phyloP scores from a whole-genome alignment of 2,888 invertebrate genomes.

The Panopea generosa region DNA sequence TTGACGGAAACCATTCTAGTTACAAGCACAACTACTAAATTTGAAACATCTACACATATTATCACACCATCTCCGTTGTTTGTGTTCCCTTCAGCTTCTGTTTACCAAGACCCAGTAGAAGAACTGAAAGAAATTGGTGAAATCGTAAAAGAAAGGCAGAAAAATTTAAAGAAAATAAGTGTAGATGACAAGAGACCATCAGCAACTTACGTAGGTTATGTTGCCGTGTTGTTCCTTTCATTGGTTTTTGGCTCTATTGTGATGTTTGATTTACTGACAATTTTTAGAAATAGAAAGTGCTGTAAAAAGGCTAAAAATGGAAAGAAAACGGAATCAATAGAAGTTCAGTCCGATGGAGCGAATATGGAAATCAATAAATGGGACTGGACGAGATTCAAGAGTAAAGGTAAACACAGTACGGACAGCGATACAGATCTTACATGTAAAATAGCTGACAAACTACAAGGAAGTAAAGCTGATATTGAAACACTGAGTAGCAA shows the following conservation, averaged over 20 bases:
- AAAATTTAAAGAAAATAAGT: constrained; percentile 45
- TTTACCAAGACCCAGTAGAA: constrained; percentile 25
- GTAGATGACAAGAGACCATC: constrained; percentile 51
- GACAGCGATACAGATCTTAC: background rate
- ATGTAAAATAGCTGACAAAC: background rate
- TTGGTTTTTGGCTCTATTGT: constrained; percentile 49
- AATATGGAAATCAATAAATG: background rate
- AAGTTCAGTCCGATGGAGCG: background rate
- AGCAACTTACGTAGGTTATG: constrained; percentile 56
- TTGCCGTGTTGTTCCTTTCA: constrained; percentile 50
- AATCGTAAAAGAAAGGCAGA: constrained; percentile 36
- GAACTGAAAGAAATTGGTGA: constrained; percentile 46
- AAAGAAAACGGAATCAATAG: background rate
- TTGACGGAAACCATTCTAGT: constrained; percentile 18
- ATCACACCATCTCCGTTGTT: constrained; percentile 28
- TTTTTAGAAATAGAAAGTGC: constrained; percentile 26
- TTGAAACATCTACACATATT: constrained; percentile 16
- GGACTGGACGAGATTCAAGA: too few relatives aligned
- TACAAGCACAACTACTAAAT: constrained; percentile 2
- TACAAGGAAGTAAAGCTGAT: background rate
- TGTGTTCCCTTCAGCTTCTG: constrained; percentile 17
- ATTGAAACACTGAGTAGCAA: background rate
- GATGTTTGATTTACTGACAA: constrained; percentile 47
- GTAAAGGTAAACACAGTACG: background rate
- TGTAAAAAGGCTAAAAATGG: constrained; percentile 2